Conservation (phyloP, 1,140 invertebrate species). For the Macrostomum lignano region DNA sequence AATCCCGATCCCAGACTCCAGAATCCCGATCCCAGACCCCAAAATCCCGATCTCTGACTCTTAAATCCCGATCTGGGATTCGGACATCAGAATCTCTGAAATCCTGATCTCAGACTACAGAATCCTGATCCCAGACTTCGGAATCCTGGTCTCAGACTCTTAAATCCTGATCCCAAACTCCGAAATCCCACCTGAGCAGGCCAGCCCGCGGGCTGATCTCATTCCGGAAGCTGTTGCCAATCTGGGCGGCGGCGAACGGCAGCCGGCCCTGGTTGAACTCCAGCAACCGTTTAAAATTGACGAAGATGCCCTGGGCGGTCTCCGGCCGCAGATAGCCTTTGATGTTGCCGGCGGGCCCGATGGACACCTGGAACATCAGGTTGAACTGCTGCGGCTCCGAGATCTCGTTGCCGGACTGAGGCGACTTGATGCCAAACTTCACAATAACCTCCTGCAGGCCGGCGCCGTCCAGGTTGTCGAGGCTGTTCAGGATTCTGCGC, state of each 20-base stretch:
- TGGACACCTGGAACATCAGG: slow-evolving; percentile 86
- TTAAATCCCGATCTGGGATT: too few relatives aligned
- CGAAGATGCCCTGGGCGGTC: slow-evolving; percentile 96
- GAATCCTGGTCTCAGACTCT: too few relatives aligned
- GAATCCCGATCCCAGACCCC: too few relatives aligned
- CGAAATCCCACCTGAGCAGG: too few relatives aligned
- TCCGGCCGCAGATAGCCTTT: slow-evolving; percentile 85
- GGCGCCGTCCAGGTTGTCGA: slow-evolving; percentile 57
- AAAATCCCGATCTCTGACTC: too few relatives aligned
- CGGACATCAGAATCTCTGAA: slow-evolving; percentile 1
- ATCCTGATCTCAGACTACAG: too few relatives aligned
- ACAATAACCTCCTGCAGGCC: slow-evolving; percentile 55
- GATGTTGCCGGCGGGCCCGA: slow-evolving; percentile 67
- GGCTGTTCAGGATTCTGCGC: slow-evolving; percentile 14
- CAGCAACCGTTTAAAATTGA: slow-evolving; percentile 79
- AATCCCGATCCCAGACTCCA: too few relatives aligned
- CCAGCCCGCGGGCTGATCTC: slow-evolving; percentile 95
- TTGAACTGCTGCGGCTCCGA: slow-evolving; percentile 87
- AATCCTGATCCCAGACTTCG: too few relatives aligned
- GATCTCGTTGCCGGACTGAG: slow-evolving; percentile 66
- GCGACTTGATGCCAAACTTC: slow-evolving; percentile 73
- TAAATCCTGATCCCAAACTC: too few relatives aligned
- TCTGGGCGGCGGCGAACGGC: slow-evolving; percentile 90
- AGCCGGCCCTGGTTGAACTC: slow-evolving; percentile 86
- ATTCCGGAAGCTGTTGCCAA: slow-evolving; percentile 86